Base-by-base conservation (phyloP, 2,113 vertebrate species). In the Vanacampus margaritifer region DNA sequence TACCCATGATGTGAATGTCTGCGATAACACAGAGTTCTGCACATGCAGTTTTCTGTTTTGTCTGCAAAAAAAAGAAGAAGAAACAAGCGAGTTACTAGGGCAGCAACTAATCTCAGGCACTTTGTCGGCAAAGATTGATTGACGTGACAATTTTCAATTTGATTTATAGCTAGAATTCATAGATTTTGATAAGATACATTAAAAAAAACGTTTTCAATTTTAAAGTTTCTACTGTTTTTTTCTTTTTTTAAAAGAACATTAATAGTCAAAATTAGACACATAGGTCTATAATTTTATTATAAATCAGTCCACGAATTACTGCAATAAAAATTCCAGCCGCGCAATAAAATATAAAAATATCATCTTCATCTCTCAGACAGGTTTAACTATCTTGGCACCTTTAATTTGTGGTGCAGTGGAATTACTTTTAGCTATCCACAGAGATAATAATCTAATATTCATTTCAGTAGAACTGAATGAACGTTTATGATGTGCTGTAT, bases 1-100 rank as follows among this genome's bases (percentile, higher is more conserved):
- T 60, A 64, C n/a, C 23, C 61, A 6, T 43, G 73, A 23, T 54
- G 21, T 66, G 64, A 58, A 72, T 45, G 48, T 73, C 68, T 65
- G 71, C 57, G 68, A 75, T 67, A 68, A 69, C 35, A 61, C 48
- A 53, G 61, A 32, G 28, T 1, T 14, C 46, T 58, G 54, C 61
- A 24, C 3, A 50, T 67, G 12, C 35, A 56, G 61, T 43, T 36
- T 48, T 56, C 19, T 64, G 67, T 46, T 24, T 6, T 46, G 24
- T 62, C 39, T n/a, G 37, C 36, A 43, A 1, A 43, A 43, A 43
- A 43, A 62, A 39, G 23, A 16, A 12, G 26, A 43, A 43, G 24
- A 43, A 62, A 39, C 14, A 8, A 12, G 54, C 26, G 3, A 57
- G 14, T 28, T 32, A 17, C 26, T 32, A 32, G 6, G 14, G 26